These are phyloP conservation scores for Macaria notata DNA, from an alignment of 2,888 invertebrate species.

Conservation along the genomic window DNA sequence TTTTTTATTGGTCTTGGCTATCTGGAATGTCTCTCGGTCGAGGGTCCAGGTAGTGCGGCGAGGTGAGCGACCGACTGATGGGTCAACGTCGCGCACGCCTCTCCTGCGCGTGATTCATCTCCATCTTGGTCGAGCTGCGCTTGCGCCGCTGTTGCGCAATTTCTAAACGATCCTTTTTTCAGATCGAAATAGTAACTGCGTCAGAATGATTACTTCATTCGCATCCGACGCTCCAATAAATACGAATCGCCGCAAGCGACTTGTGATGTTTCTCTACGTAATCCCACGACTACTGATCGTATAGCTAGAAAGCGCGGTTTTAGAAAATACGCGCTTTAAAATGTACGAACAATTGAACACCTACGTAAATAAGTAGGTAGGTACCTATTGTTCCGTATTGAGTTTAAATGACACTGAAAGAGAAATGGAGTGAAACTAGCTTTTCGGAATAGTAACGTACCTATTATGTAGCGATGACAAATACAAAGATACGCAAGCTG, in stretches of 20 bases:
- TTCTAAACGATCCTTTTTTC: slow-evolving; percentile 33
- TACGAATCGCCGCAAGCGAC: slow-evolving; percentile 12
- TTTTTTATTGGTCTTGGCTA: neutral
- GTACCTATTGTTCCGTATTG: slow-evolving; percentile 17
- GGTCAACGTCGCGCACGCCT: slow-evolving; percentile 61
- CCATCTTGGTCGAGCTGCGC: slow-evolving; percentile 6
- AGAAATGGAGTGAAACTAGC: slow-evolving; percentile 14
- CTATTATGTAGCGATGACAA: slow-evolving; percentile 12
- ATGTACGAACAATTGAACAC: slow-evolving; percentile 5
- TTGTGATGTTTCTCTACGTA: slow-evolving; percentile 15
- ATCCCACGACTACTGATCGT: slow-evolving; percentile 10
- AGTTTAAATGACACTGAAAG: slow-evolving; percentile 9
- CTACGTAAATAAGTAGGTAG: slow-evolving; percentile 6
- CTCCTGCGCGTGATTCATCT: slow-evolving; percentile 48
- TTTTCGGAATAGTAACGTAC: slow-evolving; percentile 13
- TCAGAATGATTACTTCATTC: slow-evolving; percentile 19
- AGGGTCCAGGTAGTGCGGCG: slow-evolving; percentile 30
- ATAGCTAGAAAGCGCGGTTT: slow-evolving; percentile 16
- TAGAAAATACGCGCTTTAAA: slow-evolving; percentile 7
- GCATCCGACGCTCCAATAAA: slow-evolving; percentile 18
- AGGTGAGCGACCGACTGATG: slow-evolving; percentile 70
- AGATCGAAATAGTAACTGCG: slow-evolving; percentile 17
- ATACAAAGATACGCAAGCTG: slow-evolving; percentile 8
- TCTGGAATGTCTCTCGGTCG: neutral
- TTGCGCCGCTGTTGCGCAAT: slow-evolving; percentile 47